phyloP scores from a whole-genome alignment of 2,797 vertebrate genomes.

The Monodelphis domestica region DNA sequence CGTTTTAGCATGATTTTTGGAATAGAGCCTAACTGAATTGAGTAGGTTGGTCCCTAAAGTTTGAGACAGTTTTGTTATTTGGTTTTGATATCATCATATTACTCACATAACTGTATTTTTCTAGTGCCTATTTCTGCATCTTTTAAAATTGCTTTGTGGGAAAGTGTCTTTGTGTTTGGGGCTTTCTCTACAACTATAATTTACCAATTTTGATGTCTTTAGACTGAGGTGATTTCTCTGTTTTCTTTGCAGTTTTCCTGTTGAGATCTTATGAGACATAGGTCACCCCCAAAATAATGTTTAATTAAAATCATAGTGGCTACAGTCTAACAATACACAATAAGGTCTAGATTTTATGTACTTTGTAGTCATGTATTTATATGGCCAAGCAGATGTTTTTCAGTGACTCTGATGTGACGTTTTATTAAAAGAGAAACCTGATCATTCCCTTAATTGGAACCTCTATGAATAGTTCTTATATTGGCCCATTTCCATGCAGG shows the following conservation, averaged over 20 bases:
- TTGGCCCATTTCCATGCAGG: not conserved
- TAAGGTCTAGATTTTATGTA: not conserved
- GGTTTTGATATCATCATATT: not conserved
- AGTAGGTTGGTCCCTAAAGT: too few species aligned
- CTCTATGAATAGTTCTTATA: not conserved
- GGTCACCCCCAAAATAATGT: not conserved
- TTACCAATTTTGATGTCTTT: not conserved
- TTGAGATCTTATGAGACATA: not conserved
- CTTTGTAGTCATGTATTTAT: not conserved
- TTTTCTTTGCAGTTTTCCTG: not conserved
- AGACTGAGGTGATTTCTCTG: not conserved
- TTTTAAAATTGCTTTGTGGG: not conserved
- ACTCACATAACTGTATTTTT: not conserved
- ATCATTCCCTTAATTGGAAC: not conserved
- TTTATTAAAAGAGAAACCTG: not conserved
- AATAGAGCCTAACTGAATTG: rapidly evolving
- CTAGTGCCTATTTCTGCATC: not conserved
- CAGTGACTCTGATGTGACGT: not conserved
- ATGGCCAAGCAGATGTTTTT: not conserved
- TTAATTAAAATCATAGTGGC: not conserved
- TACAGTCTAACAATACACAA: not conserved
- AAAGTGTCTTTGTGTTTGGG: not conserved
- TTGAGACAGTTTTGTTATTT: rapidly evolving
- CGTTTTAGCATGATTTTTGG: not conserved
- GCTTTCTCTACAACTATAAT: not conserved